Conservation (phyloP, 1,140 invertebrate genomes). For the Aphelenchoides avenae region DNA sequence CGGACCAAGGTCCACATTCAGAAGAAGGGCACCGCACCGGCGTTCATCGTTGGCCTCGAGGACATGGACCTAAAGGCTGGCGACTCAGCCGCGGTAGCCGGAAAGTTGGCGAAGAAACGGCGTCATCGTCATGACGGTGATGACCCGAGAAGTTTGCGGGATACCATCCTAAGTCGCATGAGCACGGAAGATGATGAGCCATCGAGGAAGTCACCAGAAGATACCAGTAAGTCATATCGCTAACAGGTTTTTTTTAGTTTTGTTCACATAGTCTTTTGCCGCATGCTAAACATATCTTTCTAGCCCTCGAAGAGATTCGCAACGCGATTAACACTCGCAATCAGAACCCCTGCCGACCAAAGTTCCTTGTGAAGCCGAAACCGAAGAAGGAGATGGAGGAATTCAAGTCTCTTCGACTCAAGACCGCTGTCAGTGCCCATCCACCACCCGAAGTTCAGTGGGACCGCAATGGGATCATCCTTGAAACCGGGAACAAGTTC, state of each 20-base stretch:
- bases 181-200: constrained; percentile 24
- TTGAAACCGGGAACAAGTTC: constrained; percentile 59
- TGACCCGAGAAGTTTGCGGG: constrained; percentile 35
- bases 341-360: constrained; percentile 38
- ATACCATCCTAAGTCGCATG: constrained; percentile 21
- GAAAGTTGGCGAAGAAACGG: constrained; percentile 40
- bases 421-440: constrained; percentile 54
- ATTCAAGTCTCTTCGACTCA: constrained; percentile 51
- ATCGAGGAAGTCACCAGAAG: constrained; percentile 1
- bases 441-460: constrained; percentile 47
- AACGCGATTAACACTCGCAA: constrained; percentile 12
- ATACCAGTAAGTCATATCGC: constrained; percentile 27
- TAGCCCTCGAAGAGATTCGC: constrained; percentile 45
- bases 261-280: not conserved
- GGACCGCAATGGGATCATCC: constrained; percentile 54
- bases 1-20: constrained; percentile 15
- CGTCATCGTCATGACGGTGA: constrained; percentile 13
- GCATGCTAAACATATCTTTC: constrained; percentile 7
- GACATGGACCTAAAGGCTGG: constrained; percentile 54
- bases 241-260: constrained; percentile 6
- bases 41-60: constrained; percentile 48
- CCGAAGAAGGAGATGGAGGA: constrained; percentile 54
- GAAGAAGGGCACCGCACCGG: constrained; percentile 50
- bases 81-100: constrained; percentile 50
- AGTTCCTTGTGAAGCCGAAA: constrained; percentile 57